Evolutionary conservation across 2,797 vertebrate species (phyloP), one percentile per base, ranked within the genome.

Genomic region (Mastacembelus armatus): DNA sequence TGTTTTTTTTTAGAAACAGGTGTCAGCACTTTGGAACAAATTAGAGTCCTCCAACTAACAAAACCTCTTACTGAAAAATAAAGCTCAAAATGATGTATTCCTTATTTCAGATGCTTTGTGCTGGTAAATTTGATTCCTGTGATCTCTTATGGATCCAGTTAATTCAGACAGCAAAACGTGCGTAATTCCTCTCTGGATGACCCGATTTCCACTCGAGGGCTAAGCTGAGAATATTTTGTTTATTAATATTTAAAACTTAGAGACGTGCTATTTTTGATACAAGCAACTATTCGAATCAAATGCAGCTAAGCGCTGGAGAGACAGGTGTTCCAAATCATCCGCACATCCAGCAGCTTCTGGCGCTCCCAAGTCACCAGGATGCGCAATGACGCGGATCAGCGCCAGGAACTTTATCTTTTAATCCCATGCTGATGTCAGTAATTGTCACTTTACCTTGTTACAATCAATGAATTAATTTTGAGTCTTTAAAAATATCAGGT

Each of bases 331-430:
- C 75, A 26, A 43, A 51, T 36, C 29, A 29, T 48, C 11, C 29
- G 49, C 44, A 14, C 56, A 42, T 32, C 67, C 66, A 58, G 26
- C 72, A 33, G 52, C 38, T 64, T 54, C 59, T 62, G 71, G 84
- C 89, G 65, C 47, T 42, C 58, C 36, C 48, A 65, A 48, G 54
- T 36, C 54, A 45, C 57, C 61, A 66, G 11, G 49, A 40, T 67
- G 76, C 72, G 71, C 58, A 81, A 79, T 80, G 64, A 81, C 69
- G 78, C 81, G 77, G 35, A 2, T 33, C 10, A 12, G 35, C 57
- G 12, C 9, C 63, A 7, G 8, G 16, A 14, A 6, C 30, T 4
- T 15, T 65, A 21, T 15, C 21, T n/a, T 39, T 4, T 16, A 22
- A 29, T 1, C 48, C 47, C 61, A 21, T 10, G 5, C 33, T 43